phyloP scores from a whole-genome alignment of 2,888 invertebrate genomes.

The Slavum lentiscoides region DNA sequence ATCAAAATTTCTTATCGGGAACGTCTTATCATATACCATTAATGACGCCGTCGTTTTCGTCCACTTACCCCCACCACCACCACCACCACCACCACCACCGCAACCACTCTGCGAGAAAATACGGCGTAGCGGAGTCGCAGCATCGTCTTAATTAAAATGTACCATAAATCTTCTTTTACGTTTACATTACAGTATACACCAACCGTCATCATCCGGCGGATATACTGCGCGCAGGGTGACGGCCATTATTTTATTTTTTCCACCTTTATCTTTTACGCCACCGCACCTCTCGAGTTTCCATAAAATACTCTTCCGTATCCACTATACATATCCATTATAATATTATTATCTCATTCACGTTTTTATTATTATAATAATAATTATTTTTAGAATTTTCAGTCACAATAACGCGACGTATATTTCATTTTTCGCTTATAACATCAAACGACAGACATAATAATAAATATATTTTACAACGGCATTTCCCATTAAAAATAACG shows the following conservation, averaged over 20 bases:
- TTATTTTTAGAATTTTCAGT: background rate
- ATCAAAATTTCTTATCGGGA: slow-evolving; percentile 45
- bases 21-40: slow-evolving; percentile 30
- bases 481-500: no score
- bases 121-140: background rate
- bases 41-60: slow-evolving; percentile 17
- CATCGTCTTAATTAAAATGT: slow-evolving; percentile 44
- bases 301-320: background rate
- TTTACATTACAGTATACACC: background rate
- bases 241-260: slow-evolving; percentile 18
- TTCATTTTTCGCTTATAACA: no score
- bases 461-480: no score
- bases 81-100: no score
- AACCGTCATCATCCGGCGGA: background rate
- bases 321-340: background rate
- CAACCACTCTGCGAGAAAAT: background rate
- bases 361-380: slow-evolving; percentile 1
- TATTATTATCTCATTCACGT: slow-evolving; percentile 5
- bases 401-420: background rate
- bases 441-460: no score
- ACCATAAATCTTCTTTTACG: slow-evolving; percentile 40
- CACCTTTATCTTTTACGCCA: background rate
- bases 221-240: background rate
- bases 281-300: slow-evolving; percentile 7
- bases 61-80: no score